A percentile compares a stretch with the other conserved stretches of the same genome.
These are phyloP conservation scores for Lagocephalus sceleratus DNA, from an alignment of 2,797 vertebrate species.

Conservation along the genomic window DNA sequence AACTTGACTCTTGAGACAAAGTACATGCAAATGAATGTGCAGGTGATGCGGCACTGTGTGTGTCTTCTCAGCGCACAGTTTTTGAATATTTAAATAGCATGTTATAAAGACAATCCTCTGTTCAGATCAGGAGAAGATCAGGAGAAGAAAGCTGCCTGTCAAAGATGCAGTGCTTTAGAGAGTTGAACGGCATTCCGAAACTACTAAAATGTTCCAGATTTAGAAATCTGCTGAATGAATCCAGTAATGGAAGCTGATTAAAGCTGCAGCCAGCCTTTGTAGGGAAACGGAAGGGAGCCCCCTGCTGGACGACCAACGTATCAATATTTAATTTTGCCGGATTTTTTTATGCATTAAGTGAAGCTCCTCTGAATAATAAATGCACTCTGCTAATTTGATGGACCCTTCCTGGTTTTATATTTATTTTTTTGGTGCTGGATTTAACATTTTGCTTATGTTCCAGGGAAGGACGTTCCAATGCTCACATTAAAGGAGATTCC, in stretches of 20 bases:
- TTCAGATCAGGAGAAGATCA: neutral
- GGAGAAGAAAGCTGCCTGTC: slow-evolving; percentile 8
- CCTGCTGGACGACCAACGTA: slow-evolving; percentile 53
- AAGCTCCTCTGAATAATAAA: slow-evolving; percentile 12
- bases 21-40: slow-evolving; percentile 1
- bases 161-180: slow-evolving; percentile 14
- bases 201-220: slow-evolving; percentile 11
- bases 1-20: no score
- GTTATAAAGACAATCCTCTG: slow-evolving; percentile 4
- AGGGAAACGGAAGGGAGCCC: slow-evolving; percentile 46
- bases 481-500: slow-evolving; percentile 92
- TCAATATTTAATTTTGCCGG: neutral
- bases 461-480: slow-evolving; percentile 95
- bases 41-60: slow-evolving; percentile 17
- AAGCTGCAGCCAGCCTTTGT: neutral
- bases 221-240: slow-evolving; percentile 29
- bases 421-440: no score
- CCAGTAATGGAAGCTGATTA: slow-evolving; percentile 19
- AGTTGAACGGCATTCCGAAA: neutral
- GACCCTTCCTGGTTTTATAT: no score
- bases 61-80: slow-evolving; percentile 7
- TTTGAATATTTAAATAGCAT: slow-evolving; percentile 57
- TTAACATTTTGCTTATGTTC: slow-evolving; percentile 2
- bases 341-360: slow-evolving; percentile 3
- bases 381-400: neutral